Conservation (phyloP, 1,140 invertebrate genomes). For the Aricia agestis region DNA sequence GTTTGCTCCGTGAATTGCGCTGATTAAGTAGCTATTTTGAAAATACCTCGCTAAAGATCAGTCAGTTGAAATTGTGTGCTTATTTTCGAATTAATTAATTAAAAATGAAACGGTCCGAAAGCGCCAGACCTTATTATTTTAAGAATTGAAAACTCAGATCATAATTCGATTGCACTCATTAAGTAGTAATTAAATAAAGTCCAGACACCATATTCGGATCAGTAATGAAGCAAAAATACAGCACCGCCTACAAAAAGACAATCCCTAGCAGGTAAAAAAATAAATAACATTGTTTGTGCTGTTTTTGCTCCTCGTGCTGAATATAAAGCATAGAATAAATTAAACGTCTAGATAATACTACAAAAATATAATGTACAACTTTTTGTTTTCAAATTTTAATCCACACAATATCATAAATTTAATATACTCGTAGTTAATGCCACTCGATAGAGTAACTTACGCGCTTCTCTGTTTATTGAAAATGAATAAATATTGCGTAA, state of each 20-base stretch:
- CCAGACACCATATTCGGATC: slow-evolving; percentile 46
- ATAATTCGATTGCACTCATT: slow-evolving; percentile 56
- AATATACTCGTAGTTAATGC: background rate
- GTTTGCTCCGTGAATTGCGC: background rate
- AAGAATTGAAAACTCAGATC: slow-evolving; percentile 43
- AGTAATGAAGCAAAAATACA: slow-evolving; percentile 49
- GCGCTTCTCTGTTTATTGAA: slow-evolving; percentile 16
- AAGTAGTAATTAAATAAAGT: slow-evolving; percentile 54
- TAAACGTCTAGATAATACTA: background rate
- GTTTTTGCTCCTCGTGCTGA: background rate
- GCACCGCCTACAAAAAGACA: slow-evolving; percentile 14
- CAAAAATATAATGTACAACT: background rate
- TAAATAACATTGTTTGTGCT: background rate
- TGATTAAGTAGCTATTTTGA: background rate
- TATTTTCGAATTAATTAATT: background rate
- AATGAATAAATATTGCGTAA: slow-evolving; percentile 5
- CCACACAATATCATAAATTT: slow-evolving; percentile 3
- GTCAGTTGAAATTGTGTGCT: background rate
- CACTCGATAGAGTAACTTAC: background rate
- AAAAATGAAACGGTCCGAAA: slow-evolving; percentile 1
- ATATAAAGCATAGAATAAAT: background rate
- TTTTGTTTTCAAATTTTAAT: slow-evolving; percentile 1
- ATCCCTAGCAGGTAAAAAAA: background rate
- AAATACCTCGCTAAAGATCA: background rate
- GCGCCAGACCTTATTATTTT: slow-evolving; percentile 26